Percentiles rank a stretch among this genome's conserved stretches.
Conservation (phyloP, 2,888 invertebrate genomes). For the Leptopilina drosophilae region DNA sequence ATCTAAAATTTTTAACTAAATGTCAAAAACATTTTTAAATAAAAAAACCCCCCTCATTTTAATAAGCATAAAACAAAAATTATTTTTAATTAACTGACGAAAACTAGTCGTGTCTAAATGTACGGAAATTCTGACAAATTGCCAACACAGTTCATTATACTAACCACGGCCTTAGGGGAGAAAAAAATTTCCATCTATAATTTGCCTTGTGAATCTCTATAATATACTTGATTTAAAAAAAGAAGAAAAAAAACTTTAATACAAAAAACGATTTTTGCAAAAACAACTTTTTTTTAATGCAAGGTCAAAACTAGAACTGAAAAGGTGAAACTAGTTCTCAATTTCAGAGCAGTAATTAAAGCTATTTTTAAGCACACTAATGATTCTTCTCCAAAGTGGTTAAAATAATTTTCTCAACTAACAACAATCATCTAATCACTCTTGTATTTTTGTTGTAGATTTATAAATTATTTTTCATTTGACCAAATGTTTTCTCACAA, state of each 20-base stretch:
- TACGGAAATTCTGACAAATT: conserved; percentile 14
- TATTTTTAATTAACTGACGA: conserved; percentile 17
- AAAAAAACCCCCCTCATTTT: neutral
- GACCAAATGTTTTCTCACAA: too few relatives aligned
- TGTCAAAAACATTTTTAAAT: too few relatives aligned
- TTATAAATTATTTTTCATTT: too few relatives aligned
- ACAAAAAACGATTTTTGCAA: neutral
- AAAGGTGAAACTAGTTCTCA: conserved; percentile 18
- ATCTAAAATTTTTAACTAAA: too few relatives aligned
- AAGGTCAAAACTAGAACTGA: conserved; percentile 17
- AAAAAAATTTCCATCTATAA: neutral
- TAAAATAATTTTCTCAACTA: neutral
- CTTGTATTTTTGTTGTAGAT: neutral
- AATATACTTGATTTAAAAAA: neutral
- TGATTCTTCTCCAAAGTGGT: conserved; percentile 5
- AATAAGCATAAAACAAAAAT: conserved; percentile 7
- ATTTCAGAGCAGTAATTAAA: conserved; percentile 20
- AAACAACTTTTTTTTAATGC: conserved; percentile 18
- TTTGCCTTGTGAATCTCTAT: neutral
- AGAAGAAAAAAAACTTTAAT: neutral
- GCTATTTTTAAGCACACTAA: conserved; percentile 30
- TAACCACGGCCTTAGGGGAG: neutral
- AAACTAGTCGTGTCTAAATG: neutral
- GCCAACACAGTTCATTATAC: conserved; percentile 27
- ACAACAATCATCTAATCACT: neutral